A percentile compares a stretch with the other conserved stretches of the same genome.
phyloP scores from a whole-genome alignment of 1,140 invertebrate genomes.

The Cataglyphis hispanica region DNA sequence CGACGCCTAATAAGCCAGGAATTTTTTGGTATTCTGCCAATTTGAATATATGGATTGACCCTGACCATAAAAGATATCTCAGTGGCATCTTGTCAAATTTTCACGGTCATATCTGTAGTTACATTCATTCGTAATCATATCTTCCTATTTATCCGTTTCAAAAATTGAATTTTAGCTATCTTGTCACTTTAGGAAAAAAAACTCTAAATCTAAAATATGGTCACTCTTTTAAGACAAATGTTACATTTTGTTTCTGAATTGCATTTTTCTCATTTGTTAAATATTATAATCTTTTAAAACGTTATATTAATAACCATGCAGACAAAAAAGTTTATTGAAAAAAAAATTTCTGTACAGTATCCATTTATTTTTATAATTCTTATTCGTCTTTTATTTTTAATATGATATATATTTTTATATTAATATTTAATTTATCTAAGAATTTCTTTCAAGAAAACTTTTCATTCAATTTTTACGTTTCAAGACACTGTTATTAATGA shows the following conservation, averaged over 20 bases:
- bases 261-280: too few species aligned
- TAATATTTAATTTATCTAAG: not conserved
- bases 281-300: conserved; percentile 1
- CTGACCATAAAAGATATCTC: conserved; percentile 81
- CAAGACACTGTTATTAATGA: not conserved
- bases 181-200: not conserved
- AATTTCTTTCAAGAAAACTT: not conserved
- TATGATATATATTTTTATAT: not conserved
- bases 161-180: not conserved
- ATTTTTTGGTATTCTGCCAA: conserved; percentile 82
- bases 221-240: not conserved
- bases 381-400: conserved; percentile 1
- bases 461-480: not conserved
- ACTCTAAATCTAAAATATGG: not conserved
- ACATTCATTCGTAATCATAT: conserved; percentile 54
- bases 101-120: conserved; percentile 35
- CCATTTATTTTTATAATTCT: not conserved
- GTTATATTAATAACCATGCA: not conserved
- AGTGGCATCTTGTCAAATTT: conserved; percentile 83
- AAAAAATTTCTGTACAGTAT: not conserved
- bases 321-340: not conserved
- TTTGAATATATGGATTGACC: conserved; percentile 69
- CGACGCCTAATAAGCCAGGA: conserved; percentile 68
- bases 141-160: not conserved
- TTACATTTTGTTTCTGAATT: not conserved